phyloP scores from a whole-genome alignment of 2,797 vertebrate genomes.

The Tokudaia tokunoshimensis region DNA sequence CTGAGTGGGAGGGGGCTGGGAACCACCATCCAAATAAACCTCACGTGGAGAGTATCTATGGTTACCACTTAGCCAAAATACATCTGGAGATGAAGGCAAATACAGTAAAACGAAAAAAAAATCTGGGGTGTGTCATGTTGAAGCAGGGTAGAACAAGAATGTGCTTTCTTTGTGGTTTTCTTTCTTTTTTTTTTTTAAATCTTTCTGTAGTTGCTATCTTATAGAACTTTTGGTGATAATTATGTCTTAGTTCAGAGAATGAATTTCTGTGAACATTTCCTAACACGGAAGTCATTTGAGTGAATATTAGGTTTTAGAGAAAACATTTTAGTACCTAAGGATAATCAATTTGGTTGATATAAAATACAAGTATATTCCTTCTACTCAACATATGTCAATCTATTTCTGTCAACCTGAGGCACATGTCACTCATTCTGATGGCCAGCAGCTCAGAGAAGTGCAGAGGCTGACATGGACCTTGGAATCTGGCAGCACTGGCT shows the following conservation, averaged over 20 bases:
- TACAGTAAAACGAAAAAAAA: too few relatives aligned
- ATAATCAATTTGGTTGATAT: background rate
- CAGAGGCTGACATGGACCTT: background rate
- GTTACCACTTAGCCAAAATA: too few relatives aligned
- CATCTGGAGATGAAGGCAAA: too few relatives aligned
- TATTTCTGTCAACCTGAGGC: background rate
- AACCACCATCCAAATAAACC: too few relatives aligned
- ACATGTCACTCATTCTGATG: background rate
- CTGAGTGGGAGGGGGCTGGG: too few relatives aligned
- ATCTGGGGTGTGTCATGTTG: background rate
- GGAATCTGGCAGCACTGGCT: background rate
- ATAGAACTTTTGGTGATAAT: background rate
- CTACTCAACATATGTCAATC: background rate
- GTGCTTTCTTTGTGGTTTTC: background rate
- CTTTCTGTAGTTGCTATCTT: background rate
- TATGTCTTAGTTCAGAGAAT: conserved; percentile 9
- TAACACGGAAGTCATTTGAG: background rate
- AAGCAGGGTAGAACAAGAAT: background rate
- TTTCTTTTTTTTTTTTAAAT: background rate
- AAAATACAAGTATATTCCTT: background rate
- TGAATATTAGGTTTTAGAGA: background rate
- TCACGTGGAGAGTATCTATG: too few relatives aligned
- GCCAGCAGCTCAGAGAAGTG: background rate
- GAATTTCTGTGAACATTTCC: conserved; percentile 4
- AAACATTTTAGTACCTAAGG: conserved; percentile 18